These are phyloP conservation scores for Coluber constrictor DNA, from an alignment of 2,797 vertebrate genomes.

Conservation along the genomic window DNA sequence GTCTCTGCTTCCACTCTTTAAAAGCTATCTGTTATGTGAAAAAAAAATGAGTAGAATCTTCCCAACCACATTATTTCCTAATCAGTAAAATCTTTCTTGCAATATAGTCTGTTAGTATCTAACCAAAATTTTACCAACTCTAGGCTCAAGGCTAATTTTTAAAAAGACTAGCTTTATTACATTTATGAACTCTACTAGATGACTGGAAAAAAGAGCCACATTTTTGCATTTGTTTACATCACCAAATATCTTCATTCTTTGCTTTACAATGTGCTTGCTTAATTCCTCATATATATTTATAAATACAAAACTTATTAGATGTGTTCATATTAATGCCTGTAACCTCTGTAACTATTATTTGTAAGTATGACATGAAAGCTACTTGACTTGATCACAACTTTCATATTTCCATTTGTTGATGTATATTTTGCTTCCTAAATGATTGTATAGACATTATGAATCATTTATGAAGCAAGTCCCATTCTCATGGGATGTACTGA, in stretches of 20 bases:
- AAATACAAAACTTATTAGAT: background rate
- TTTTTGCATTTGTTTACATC: background rate
- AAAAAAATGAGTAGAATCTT: background rate
- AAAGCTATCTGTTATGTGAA: background rate
- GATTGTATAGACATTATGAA: background rate
- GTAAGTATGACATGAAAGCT: background rate
- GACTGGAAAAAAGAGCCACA: conserved; percentile 6
- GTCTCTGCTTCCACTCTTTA: background rate
- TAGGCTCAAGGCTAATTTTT: background rate
- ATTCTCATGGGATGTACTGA: background rate
- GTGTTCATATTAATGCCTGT: background rate
- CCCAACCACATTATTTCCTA: background rate
- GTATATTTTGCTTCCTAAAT: background rate
- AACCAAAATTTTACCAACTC: background rate
- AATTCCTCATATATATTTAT: rapidly evolving
- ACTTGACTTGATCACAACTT: background rate
- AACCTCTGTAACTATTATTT: background rate
- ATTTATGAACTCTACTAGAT: background rate
- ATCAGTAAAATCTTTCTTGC: background rate
- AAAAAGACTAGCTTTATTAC: background rate
- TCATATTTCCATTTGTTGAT: background rate
- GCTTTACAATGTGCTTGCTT: background rate
- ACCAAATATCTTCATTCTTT: background rate
- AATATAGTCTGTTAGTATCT: background rate
- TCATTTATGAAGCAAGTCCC: background rate